Conservation (phyloP, 2,888 invertebrate species). For the Heliconius aoede region DNA sequence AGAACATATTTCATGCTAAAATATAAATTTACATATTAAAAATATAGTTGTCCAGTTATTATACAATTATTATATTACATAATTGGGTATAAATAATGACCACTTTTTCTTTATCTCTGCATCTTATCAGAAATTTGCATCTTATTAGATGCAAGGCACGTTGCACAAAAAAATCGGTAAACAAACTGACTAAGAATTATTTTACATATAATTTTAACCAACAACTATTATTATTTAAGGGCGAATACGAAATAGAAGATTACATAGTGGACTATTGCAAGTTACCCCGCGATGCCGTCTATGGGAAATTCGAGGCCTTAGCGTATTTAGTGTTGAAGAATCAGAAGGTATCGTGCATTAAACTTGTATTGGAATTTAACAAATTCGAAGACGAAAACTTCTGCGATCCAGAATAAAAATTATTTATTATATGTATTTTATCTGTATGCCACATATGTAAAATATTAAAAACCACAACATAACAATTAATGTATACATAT, state of each 20-base stretch:
- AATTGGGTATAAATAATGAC: too few relatives aligned
- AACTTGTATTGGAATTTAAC: slow-evolving; percentile 50
- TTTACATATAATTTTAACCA: neutral
- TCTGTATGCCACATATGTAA: neutral
- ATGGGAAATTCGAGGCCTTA: slow-evolving; percentile 57
- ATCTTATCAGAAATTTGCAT: too few relatives aligned
- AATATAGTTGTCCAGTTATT: too few relatives aligned
- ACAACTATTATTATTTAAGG: slow-evolving; percentile 53
- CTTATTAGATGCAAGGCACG: too few relatives aligned
- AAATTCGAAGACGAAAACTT: slow-evolving; percentile 48
- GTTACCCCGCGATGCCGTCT: slow-evolving; percentile 55
- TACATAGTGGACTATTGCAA: slow-evolving; percentile 61
- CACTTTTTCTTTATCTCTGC: too few relatives aligned
- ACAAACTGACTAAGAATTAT: too few relatives aligned
- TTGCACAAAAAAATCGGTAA: too few relatives aligned
- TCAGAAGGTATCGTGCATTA: slow-evolving; percentile 51
- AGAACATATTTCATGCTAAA: too few relatives aligned
- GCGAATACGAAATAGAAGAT: slow-evolving; percentile 50
- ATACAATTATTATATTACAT: too few relatives aligned
- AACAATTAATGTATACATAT: too few relatives aligned
- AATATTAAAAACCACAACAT: too few relatives aligned
- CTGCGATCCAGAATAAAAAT: neutral
- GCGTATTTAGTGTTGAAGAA: slow-evolving; percentile 49
- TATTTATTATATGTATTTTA: neutral
- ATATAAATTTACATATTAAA: too few relatives aligned